Conservation (phyloP, 92 coral and sea anemone species). For the Hydrozoanthus gracilis region DNA sequence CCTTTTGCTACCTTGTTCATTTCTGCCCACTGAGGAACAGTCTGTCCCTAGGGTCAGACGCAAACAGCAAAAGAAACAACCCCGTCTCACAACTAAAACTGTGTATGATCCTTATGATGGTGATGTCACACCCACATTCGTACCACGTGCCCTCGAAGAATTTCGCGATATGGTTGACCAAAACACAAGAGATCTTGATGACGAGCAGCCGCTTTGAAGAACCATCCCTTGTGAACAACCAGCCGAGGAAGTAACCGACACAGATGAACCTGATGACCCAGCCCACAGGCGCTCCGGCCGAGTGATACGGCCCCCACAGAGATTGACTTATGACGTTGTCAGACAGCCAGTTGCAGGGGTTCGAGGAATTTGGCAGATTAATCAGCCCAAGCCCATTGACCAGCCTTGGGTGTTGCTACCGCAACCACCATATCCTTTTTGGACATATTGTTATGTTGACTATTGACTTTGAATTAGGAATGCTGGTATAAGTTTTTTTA, state of each 20-base stretch:
- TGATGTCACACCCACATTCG: background rate
- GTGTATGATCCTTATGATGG: conserved; percentile 13
- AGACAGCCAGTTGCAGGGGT: conserved; percentile 18
- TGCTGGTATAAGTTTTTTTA: background rate
- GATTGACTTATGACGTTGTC: conserved; percentile 21
- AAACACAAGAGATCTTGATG: conserved; percentile 9
- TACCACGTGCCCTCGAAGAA: conserved; percentile 17
- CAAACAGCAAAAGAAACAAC: background rate
- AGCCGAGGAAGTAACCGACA: conserved; percentile 20
- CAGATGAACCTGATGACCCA: conserved; percentile 23
- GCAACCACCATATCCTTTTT: conserved; percentile 19
- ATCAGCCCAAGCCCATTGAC: conserved; percentile 2
- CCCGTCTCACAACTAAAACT: background rate
- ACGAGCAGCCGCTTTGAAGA: conserved; percentile 16
- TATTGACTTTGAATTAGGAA: conserved; percentile 12
- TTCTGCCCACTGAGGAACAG: conserved; percentile 51
- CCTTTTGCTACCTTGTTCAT: conserved; percentile 54
- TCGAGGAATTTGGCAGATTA: conserved; percentile 26
- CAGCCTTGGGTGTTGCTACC: conserved; percentile 42
- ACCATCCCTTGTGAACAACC: conserved; percentile 5
- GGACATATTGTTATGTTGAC: conserved; percentile 8
- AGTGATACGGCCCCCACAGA: conserved; percentile 12
- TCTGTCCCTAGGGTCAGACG: conserved; percentile 15
- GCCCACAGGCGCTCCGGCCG: conserved; percentile 16
- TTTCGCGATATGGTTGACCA: conserved; percentile 21